phyloP scores from a whole-genome alignment of 2,797 vertebrate genomes.

The Sebastiscus albofasciatus region DNA sequence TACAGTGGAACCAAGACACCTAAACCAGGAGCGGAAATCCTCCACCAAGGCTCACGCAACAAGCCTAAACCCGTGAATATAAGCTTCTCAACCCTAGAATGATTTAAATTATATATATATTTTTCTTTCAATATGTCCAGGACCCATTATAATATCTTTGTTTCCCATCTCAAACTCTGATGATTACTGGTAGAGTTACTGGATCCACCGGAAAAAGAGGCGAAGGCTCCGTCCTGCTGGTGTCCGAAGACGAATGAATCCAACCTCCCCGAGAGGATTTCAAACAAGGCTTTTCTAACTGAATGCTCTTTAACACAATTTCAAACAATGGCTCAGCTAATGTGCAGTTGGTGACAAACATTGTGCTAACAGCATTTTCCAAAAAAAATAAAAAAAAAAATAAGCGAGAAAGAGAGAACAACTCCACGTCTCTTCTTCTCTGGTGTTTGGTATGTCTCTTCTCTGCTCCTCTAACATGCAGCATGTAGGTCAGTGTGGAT shows the following conservation, averaged over 20 bases:
- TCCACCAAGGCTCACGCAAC: background rate
- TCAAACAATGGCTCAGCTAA: conserved; percentile 39
- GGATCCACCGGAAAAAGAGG: conserved; percentile 1
- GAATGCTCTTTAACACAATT: background rate
- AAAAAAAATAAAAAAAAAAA: background rate
- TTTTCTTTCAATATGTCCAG: background rate
- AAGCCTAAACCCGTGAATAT: conserved; percentile 5
- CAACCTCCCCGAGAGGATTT: background rate
- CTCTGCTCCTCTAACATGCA: conserved; percentile 62
- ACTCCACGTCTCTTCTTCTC: conserved; percentile 2
- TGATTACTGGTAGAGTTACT: background rate
- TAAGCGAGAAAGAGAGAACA: background rate
- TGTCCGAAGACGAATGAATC: background rate
- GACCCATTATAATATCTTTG: background rate
- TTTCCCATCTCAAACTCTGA: background rate
- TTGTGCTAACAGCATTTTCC: conserved; percentile 33
- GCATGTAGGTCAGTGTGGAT: conserved; percentile 62
- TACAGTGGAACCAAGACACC: conserved; percentile 12
- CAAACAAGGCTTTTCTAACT: background rate
- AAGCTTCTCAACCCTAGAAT: background rate
- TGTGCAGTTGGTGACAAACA: conserved; percentile 50
- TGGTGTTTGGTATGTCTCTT: conserved; percentile 63
- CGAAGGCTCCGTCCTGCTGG: background rate
- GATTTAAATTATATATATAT: background rate
- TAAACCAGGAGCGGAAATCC: background rate